Evolutionary conservation across 1,140 invertebrate genomes (phyloP).

Genomic region (Branchinecta lynchi): DNA sequence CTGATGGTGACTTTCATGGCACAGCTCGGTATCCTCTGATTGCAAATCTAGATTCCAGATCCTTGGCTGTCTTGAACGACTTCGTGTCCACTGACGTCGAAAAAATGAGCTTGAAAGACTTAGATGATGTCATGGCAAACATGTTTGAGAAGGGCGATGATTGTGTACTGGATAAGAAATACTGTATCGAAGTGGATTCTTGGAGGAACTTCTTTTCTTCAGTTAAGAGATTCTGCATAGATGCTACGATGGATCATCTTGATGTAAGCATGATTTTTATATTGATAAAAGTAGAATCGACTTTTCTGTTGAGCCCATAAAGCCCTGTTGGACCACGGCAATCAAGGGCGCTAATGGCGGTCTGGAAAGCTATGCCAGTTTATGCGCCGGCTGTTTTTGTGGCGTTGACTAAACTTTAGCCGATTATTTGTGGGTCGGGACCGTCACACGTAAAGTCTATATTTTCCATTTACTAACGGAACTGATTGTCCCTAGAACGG

Average conservation of each 20-base stretch:
- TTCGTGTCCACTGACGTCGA: not conserved
- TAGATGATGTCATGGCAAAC: not conserved
- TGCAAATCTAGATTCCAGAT: not conserved
- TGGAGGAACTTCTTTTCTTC: constrained; percentile 1
- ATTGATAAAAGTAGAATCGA: no score
- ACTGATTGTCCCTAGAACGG: no score
- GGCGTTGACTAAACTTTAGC: no score
- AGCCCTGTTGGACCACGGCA: no score
- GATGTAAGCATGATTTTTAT: not conserved
- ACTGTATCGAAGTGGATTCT: not conserved
- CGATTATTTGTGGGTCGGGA: no score
- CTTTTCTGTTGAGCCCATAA: no score
- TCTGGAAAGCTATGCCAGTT: no score
- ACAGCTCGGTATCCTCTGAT: not conserved
- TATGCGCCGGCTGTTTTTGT: no score
- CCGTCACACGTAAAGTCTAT: no score
- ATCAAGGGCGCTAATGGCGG: no score
- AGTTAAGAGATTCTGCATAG: not conserved
- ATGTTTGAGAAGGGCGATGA: not conserved
- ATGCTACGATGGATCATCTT: not conserved
- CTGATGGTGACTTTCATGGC: not conserved
- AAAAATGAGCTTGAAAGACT: not conserved
- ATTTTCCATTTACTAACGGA: no score
- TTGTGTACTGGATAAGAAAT: not conserved
- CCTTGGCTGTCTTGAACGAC: not conserved